These are phyloP conservation scores for Amphipyra tragopoginis DNA, from an alignment of 2,888 invertebrate genomes.

Conservation along the genomic window DNA sequence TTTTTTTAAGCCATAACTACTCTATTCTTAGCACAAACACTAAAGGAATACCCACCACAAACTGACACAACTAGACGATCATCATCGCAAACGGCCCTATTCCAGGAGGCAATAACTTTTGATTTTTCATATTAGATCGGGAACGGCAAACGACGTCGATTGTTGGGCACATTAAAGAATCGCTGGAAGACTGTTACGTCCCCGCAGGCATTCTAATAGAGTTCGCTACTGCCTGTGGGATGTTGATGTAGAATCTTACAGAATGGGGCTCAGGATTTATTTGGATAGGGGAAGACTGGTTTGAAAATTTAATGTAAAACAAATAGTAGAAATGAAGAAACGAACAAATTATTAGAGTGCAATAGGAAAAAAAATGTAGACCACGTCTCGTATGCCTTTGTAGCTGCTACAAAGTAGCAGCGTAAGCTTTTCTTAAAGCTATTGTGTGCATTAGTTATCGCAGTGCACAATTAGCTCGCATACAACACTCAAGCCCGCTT, in stretches of 20 bases:
- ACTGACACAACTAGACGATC: slow-evolving; percentile 11
- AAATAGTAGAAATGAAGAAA: slow-evolving; percentile 23
- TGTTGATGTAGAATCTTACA: slow-evolving; percentile 54
- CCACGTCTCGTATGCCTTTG: too few relatives aligned
- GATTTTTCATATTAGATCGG: slow-evolving; percentile 74
- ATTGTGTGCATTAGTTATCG: too few relatives aligned
- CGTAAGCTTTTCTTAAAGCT: too few relatives aligned
- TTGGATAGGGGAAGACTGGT: slow-evolving; percentile 19
- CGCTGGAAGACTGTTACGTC: slow-evolving; percentile 79
- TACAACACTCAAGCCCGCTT: too few relatives aligned
- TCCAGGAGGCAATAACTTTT: slow-evolving; percentile 63
- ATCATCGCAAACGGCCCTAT: slow-evolving; percentile 52
- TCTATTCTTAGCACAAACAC: too few relatives aligned
- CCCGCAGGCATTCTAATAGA: slow-evolving; percentile 84
- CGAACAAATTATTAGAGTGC: too few relatives aligned
- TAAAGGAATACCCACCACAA: not conserved
- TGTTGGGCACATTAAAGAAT: slow-evolving; percentile 78
- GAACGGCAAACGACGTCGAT: slow-evolving; percentile 70
- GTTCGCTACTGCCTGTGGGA: slow-evolving; percentile 62
- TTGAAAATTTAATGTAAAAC: slow-evolving; percentile 34
- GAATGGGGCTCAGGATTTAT: slow-evolving; percentile 36
- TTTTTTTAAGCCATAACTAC: too few relatives aligned
- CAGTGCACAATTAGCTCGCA: too few relatives aligned
- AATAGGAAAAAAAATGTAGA: too few relatives aligned
- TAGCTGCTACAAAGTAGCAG: too few relatives aligned